A percentile compares a stretch with the other conserved stretches of the same genome.
Evolutionary conservation across 1,140 invertebrate genomes (phyloP).

Genomic region (Euwallacea fornicatus): DNA sequence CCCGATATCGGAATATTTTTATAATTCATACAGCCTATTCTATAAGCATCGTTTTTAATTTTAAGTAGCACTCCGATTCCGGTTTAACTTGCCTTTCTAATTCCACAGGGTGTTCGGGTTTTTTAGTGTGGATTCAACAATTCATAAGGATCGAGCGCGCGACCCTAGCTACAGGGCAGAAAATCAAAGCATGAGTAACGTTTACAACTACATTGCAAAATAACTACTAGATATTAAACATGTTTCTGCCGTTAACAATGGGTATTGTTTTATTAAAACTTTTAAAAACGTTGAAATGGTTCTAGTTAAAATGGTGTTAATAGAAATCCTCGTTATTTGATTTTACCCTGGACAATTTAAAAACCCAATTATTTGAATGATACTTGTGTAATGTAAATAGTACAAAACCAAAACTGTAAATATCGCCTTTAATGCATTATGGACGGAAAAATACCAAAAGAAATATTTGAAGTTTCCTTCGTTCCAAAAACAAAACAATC

Average conservation of each 20-base stretch:
- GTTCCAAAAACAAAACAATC: slow-evolving; percentile 9
- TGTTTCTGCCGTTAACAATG: slow-evolving; percentile 8
- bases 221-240: no score
- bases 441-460: no score
- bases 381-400: no score
- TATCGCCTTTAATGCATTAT: no score
- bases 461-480: no score
- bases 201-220: background rate
- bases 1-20: no score
- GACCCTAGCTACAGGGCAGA: slow-evolving; percentile 55
- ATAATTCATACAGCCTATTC: slow-evolving; percentile 20
- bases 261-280: slow-evolving; percentile 6
- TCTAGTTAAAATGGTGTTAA: no score
- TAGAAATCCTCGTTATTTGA: no score
- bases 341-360: no score
- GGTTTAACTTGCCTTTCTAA: slow-evolving; percentile 48
- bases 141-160: slow-evolving; percentile 50
- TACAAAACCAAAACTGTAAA: no score
- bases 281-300: background rate
- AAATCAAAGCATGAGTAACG: slow-evolving; percentile 48
- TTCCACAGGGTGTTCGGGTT: slow-evolving; percentile 50
- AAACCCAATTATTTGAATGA: no score
- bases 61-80: slow-evolving; percentile 4
- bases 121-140: slow-evolving; percentile 43
- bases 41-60: slow-evolving; percentile 12